phyloP scores from a whole-genome alignment of 2,888 invertebrate species.

The Agonopterix subpropinquella region DNA sequence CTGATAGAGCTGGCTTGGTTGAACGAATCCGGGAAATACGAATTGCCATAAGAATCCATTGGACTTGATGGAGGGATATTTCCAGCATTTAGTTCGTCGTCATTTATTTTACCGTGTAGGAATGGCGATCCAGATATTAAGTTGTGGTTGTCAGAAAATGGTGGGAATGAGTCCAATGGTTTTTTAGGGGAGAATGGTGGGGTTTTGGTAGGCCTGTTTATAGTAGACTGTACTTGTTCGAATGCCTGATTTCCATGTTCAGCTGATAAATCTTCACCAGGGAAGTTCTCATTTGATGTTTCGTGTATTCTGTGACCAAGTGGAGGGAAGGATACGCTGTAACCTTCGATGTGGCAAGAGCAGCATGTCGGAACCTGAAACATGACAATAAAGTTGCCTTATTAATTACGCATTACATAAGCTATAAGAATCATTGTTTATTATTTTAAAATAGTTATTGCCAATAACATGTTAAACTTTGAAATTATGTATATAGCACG shows the following conservation, averaged over 20 bases:
- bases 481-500: no score
- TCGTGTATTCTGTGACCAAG: conserved; percentile 70
- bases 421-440: no score
- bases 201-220: conserved; percentile 53
- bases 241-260: conserved; percentile 65
- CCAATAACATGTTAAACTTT: no score
- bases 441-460: no score
- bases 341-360: conserved; percentile 87
- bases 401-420: no score
- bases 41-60: conserved; percentile 61
- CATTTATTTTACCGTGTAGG: conserved; percentile 36
- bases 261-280: conserved; percentile 71
- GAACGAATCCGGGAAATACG: conserved; percentile 61
- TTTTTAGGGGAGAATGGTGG: conserved; percentile 48
- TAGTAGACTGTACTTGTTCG: conserved; percentile 58
- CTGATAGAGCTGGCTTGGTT: conserved; percentile 59
- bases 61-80: conserved; percentile 33
- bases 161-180: conserved; percentile 46
- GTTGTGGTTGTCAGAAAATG: conserved; percentile 49
- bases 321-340: conserved; percentile 81
- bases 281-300: conserved; percentile 70
- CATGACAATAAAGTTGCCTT: neutral
- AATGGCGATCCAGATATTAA: conserved; percentile 52
- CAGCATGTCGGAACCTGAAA: conserved; percentile 85
- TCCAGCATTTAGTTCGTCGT: conserved; percentile 35